phyloP scores from a whole-genome alignment of 2,113 vertebrate genomes.

The Echinops telfairi region DNA sequence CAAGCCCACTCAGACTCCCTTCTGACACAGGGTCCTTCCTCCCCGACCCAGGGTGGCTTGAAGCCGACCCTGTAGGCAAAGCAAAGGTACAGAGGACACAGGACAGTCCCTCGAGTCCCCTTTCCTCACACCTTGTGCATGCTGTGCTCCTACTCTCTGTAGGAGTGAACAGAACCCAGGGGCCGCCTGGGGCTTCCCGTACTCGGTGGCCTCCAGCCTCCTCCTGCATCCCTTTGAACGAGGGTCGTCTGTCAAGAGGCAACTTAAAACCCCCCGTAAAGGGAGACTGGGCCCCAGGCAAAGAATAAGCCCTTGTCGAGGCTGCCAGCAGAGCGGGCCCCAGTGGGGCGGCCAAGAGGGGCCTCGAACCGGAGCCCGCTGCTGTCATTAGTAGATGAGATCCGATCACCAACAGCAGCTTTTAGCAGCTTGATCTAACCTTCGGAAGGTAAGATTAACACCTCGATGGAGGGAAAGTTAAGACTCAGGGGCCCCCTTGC shows the following conservation, averaged over 20 bases:
- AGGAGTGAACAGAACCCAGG: conserved; percentile 74
- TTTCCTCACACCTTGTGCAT: conserved; percentile 62
- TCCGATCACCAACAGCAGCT: conserved; percentile 80
- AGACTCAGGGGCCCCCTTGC: conserved; percentile 18
- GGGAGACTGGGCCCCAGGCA: conserved; percentile 76
- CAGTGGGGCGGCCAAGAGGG: conserved; percentile 88
- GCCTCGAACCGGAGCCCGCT: conserved; percentile 77
- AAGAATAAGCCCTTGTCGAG: conserved; percentile 89
- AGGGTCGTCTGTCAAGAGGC: conserved; percentile 91
- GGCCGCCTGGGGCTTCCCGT: conserved; percentile 81
- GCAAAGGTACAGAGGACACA: conserved; percentile 55
- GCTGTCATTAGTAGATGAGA: conserved; percentile 83
- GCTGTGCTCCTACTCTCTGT: conserved; percentile 53
- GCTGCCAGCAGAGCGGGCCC: conserved; percentile 90
- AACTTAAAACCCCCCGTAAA: conserved; percentile 94
- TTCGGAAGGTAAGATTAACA: conserved; percentile 89
- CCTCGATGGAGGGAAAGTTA: conserved; percentile 86
- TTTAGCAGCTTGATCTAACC: conserved; percentile 87
- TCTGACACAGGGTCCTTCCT: no score
- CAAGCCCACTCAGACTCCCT: fast-evolving
- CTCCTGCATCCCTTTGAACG: conserved; percentile 90
- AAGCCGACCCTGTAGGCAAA: neutral
- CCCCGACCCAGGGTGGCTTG: neutral
- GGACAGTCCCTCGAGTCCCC: neutral
- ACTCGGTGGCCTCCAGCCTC: conserved; percentile 74